Percentiles rank a stretch among this genome's conserved stretches.
phyloP scores from a whole-genome alignment of 30 jellyfish, hydroid and myxozoan genomes.

The Aurelia coerulea region DNA sequence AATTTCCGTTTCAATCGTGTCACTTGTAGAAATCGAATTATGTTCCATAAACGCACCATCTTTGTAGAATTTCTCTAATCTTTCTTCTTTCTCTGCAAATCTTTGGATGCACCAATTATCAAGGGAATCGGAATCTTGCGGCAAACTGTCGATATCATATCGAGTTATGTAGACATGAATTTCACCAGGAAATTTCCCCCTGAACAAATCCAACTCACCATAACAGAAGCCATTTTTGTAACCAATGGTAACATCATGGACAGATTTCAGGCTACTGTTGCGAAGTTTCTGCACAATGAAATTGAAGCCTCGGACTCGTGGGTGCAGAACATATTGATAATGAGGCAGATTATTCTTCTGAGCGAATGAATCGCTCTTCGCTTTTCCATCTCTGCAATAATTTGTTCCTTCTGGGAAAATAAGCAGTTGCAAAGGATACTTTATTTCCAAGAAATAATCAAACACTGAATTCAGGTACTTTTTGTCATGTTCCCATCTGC shows the following conservation, averaged over 20 bases:
- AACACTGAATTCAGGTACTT: slow-evolving; percentile 68
- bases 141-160: slow-evolving; percentile 69
- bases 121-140: slow-evolving; percentile 77
- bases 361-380: slow-evolving; percentile 82
- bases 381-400: slow-evolving; percentile 69
- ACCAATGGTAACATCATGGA: slow-evolving; percentile 94
- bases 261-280: slow-evolving; percentile 61
- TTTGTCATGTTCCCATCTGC: slow-evolving; percentile 93
- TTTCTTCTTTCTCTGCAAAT: slow-evolving; percentile 90
- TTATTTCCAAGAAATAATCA: slow-evolving; percentile 75
- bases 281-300: slow-evolving; percentile 82
- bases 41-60: slow-evolving; percentile 72
- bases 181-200: slow-evolving; percentile 93
- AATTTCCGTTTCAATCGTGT: slow-evolving; percentile 17
- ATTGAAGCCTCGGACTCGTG: slow-evolving; percentile 91
- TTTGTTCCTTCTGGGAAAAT: slow-evolving; percentile 96
- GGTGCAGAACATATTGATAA: slow-evolving; percentile 83
- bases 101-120: slow-evolving; percentile 93
- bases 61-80: slow-evolving; percentile 79
- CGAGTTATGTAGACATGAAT: slow-evolving; percentile 80
- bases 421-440: slow-evolving; percentile 87
- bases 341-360: slow-evolving; percentile 68
- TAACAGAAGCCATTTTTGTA: slow-evolving; percentile 85
- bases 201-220: slow-evolving; percentile 81
- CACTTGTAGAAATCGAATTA: slow-evolving; percentile 24